Conservation (phyloP, 2,797 vertebrate species). For the Alcedo quadribrachys region DNA sequence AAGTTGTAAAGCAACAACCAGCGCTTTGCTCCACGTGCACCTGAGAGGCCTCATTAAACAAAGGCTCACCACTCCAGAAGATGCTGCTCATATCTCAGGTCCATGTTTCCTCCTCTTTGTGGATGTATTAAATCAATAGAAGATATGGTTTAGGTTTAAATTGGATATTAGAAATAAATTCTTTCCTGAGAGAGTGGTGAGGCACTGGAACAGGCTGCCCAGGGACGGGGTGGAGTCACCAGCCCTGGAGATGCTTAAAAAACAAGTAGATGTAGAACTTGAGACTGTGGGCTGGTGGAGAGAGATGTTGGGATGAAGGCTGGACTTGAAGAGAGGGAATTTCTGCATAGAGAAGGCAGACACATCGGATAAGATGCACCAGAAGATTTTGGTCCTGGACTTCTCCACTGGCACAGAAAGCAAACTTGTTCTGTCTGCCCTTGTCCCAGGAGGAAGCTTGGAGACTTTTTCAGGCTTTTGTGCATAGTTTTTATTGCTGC, state of each 20-base stretch:
- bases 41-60: neutral
- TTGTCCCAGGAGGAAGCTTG: neutral
- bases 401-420: neutral
- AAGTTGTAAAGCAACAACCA: neutral
- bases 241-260: too few relatives aligned
- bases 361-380: neutral
- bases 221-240: too few relatives aligned
- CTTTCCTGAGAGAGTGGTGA: too few relatives aligned
- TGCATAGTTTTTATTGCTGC: neutral
- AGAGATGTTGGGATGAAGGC: too few relatives aligned
- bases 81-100: neutral
- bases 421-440: neutral
- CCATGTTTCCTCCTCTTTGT: neutral
- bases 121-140: neutral
- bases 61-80: neutral
- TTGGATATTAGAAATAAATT: too few relatives aligned
- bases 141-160: neutral
- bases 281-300: too few relatives aligned
- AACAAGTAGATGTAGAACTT: too few relatives aligned
- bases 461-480: neutral
- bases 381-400: neutral
- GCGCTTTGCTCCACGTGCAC: accelerated
- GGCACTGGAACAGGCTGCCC: too few relatives aligned
- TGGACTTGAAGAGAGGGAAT: neutral
- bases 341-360: neutral